Evolutionary conservation across 2,888 invertebrate species (phyloP).

Genomic region (Hololepta plana): DNA sequence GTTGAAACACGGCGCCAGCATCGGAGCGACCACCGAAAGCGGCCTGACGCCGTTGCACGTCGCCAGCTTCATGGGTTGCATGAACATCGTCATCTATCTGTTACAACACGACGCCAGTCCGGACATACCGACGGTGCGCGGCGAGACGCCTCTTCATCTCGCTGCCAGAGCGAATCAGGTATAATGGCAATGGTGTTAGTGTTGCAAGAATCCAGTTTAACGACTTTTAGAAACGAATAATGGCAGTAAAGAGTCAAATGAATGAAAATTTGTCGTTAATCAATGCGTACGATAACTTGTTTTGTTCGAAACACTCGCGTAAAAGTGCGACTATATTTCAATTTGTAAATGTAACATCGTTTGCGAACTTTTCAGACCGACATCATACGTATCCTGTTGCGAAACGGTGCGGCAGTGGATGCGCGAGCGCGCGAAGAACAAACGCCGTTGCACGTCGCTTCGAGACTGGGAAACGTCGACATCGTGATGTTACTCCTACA

Average conservation of each 20-base stretch:
- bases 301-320: no score
- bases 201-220: no score
- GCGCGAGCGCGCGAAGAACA: constrained; percentile 71
- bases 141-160: constrained; percentile 91
- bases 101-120: constrained; percentile 86
- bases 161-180: constrained; percentile 91
- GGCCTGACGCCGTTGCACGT: constrained; percentile 95
- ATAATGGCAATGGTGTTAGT: no score
- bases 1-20: constrained; percentile 84
- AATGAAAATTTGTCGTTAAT: no score
- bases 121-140: constrained; percentile 87
- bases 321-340: no score
- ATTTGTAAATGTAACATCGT: no score
- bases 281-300: no score
- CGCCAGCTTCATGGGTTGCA: constrained; percentile 98
- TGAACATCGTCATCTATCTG: constrained; percentile 95
- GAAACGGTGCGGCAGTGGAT: constrained; percentile 71
- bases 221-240: no score
- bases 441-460: constrained; percentile 92
- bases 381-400: constrained; percentile 82
- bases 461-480: constrained; percentile 88
- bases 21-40: constrained; percentile 52
- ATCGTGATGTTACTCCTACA: constrained; percentile 86
- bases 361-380: constrained; percentile 52
- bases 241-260: no score